Percentiles rank a stretch among this genome's conserved stretches.
These are phyloP conservation scores for Dione juno DNA, from an alignment of 2,888 invertebrate genomes.

Conservation along the genomic window DNA sequence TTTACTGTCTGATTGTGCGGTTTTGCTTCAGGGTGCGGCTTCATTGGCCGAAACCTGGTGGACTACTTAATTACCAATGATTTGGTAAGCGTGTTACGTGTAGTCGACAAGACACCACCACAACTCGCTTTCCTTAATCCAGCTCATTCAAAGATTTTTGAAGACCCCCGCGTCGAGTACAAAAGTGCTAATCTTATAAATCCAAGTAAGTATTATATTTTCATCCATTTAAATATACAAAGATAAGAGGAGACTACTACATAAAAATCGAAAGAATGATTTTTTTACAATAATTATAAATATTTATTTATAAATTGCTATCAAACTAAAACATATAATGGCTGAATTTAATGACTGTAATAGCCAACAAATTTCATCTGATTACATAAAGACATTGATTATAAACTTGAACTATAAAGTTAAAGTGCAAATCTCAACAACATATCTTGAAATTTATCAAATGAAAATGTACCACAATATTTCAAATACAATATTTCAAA, in stretches of 20 bases:
- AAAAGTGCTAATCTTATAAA: constrained; percentile 96
- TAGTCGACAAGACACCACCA: constrained; percentile 96
- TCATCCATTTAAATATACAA: too few species aligned
- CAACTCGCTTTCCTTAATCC: constrained; percentile 95
- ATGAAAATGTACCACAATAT: too few species aligned
- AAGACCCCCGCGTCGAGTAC: constrained; percentile 91
- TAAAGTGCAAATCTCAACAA: not conserved
- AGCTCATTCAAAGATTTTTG: constrained; percentile 88
- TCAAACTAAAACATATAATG: not conserved
- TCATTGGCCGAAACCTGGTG: constrained; percentile 95
- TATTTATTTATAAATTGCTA: not conserved
- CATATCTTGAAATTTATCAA: not conserved
- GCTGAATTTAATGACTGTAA: not conserved
- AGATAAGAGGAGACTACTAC: too few species aligned
- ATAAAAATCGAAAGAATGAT: not conserved
- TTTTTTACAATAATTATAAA: not conserved
- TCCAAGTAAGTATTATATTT: constrained; percentile 84
- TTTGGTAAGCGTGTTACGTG: constrained; percentile 88
- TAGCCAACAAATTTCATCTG: not conserved
- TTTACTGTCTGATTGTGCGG: constrained; percentile 54
- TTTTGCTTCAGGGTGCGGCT: constrained; percentile 91
- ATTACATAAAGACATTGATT: constrained; percentile 6
- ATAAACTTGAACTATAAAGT: not conserved
- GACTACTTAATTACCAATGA: constrained; percentile 90
- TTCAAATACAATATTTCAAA: too few species aligned